A percentile compares a stretch with the other conserved stretches of the same genome.
Evolutionary conservation across 2,113 vertebrate species (phyloP).

Genomic region (Python bivittatus): DNA sequence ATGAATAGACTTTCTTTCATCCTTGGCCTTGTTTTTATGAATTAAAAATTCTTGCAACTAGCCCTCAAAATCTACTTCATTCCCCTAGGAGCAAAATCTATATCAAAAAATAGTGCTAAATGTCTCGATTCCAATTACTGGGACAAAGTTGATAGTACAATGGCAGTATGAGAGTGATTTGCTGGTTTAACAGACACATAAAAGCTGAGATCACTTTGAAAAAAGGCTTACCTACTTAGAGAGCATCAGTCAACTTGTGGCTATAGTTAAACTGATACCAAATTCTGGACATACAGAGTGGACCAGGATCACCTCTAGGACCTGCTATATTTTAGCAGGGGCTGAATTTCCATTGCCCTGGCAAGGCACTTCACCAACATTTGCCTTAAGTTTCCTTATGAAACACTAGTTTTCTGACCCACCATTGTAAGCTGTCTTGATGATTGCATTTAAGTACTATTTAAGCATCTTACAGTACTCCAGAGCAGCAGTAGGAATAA

Average conservation of each 20-base stretch:
- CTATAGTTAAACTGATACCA: too few species aligned
- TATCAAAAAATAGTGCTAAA: background rate
- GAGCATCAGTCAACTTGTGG: too few species aligned
- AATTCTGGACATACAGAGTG: too few species aligned
- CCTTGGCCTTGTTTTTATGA: background rate
- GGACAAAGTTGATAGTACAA: slow-evolving; percentile 23
- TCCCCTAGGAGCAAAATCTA: background rate
- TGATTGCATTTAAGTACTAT: background rate
- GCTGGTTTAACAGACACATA: background rate
- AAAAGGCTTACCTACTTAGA: too few species aligned
- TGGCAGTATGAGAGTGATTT: background rate
- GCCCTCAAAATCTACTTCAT: background rate
- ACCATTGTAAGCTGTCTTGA: background rate
- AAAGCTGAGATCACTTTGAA: too few species aligned
- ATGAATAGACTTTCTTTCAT: background rate
- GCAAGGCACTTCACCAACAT: background rate
- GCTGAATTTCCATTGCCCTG: too few species aligned
- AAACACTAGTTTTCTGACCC: background rate
- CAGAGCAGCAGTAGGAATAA: background rate
- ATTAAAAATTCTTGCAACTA: slow-evolving; percentile 12
- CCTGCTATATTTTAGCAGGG: too few species aligned
- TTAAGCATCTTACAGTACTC: background rate
- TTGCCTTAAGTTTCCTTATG: background rate
- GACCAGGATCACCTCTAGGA: too few species aligned
- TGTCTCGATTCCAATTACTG: background rate